phyloP scores from a whole-genome alignment of 2,797 vertebrate genomes.

The Lepilemur ruficaudatus region DNA sequence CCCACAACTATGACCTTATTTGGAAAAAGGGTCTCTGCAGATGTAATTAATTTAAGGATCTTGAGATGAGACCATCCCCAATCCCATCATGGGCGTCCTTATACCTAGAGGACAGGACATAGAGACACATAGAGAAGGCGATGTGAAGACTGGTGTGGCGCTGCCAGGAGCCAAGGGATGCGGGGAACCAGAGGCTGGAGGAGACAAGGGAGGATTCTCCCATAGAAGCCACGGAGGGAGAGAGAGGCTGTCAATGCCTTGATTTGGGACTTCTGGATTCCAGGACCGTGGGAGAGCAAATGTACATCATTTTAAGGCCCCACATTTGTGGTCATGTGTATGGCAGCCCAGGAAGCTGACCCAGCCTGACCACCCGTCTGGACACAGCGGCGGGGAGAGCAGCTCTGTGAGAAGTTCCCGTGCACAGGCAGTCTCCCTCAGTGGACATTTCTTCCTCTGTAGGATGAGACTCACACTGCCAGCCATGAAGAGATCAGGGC shows the following conservation, averaged over 20 bases:
- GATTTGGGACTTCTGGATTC: background rate
- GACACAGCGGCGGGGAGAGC: background rate
- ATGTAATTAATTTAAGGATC: background rate
- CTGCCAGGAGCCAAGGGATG: background rate
- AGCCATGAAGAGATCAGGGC: background rate
- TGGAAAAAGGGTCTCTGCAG: background rate
- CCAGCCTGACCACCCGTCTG: background rate
- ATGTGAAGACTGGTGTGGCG: background rate
- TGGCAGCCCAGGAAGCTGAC: background rate
- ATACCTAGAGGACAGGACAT: background rate
- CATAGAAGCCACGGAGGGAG: background rate
- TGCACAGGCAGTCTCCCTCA: rapidly evolving
- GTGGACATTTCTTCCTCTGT: background rate
- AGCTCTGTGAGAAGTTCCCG: background rate
- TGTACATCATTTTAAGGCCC: background rate
- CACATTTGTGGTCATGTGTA: too few species aligned
- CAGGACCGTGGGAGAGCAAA: background rate
- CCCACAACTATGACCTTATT: background rate
- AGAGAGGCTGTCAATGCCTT: rapidly evolving
- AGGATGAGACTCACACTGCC: background rate
- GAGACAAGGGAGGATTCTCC: background rate
- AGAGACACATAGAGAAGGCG: background rate
- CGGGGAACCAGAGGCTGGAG: background rate
- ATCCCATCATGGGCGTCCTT: background rate
- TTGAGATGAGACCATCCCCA: background rate